Evolutionary conservation across 2,113 vertebrate species (phyloP).

Genomic region (Plectropomus leopardus): DNA sequence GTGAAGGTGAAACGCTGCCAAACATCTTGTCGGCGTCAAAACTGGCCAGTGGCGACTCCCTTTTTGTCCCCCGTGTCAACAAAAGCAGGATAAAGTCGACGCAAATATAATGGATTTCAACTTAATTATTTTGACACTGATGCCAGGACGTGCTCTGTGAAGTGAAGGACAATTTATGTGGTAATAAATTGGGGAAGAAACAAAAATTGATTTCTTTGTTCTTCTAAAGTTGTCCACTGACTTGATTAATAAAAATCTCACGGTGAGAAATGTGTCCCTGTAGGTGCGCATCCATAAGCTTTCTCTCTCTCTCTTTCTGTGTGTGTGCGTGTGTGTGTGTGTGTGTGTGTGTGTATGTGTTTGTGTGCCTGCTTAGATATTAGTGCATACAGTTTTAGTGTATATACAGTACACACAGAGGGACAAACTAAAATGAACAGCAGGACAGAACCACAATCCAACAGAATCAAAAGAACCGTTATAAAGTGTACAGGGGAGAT

Average conservation of each 20-base stretch:
- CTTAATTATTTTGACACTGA: slow-evolving; percentile 76
- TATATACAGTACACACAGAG: background rate
- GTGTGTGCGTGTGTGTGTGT: slow-evolving; percentile 8
- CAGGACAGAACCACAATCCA: background rate
- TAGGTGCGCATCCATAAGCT: slow-evolving; percentile 64
- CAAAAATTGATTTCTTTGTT: slow-evolving; percentile 83
- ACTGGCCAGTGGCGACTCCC: slow-evolving; percentile 9
- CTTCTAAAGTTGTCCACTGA: slow-evolving; percentile 78
- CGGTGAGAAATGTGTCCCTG: slow-evolving; percentile 71
- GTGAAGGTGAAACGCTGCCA: slow-evolving; percentile 29
- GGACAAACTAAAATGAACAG: slow-evolving; percentile 3
- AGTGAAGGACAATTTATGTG: slow-evolving; percentile 79
- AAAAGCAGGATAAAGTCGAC: slow-evolving; percentile 56
- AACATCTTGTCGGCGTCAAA: slow-evolving; percentile 10
- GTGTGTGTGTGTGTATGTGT: slow-evolving; percentile 7
- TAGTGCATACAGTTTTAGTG: background rate
- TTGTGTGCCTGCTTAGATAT: background rate
- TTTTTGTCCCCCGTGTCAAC: slow-evolving; percentile 59
- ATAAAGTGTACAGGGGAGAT: background rate
- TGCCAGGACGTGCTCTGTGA: slow-evolving; percentile 53
- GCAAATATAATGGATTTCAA: slow-evolving; percentile 76
- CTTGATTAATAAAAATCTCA: slow-evolving; percentile 87
- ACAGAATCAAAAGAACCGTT: background rate
- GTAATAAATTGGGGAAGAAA: slow-evolving; percentile 80
- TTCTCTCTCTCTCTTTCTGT: slow-evolving; percentile 25